Evolutionary conservation across 2,113 vertebrate species (phyloP).

Genomic region (Myrmecobius fasciatus): DNA sequence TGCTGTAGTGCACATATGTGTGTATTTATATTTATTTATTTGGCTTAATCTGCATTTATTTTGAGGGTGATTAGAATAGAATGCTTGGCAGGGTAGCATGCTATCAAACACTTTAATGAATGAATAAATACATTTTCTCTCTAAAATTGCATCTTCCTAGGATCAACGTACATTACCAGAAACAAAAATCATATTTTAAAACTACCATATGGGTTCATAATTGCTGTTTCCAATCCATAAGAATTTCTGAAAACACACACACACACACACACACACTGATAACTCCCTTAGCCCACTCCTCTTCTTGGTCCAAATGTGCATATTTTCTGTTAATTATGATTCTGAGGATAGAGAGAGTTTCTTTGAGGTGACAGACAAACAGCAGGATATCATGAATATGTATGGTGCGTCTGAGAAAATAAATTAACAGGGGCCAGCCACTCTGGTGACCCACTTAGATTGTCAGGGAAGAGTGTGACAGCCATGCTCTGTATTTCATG

Average conservation of each 20-base stretch:
- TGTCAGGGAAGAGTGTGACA: constrained; percentile 95
- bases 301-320: constrained; percentile 76
- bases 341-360: constrained; percentile 80
- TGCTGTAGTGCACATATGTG: accelerated
- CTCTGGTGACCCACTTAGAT: constrained; percentile 94
- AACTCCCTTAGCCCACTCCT: constrained; percentile 61
- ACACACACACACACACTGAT: constrained; percentile 7
- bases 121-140: neutral
- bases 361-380: constrained; percentile 96
- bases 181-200: constrained; percentile 32
- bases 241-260: constrained; percentile 44
- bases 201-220: constrained; percentile 48
- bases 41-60: neutral
- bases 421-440: constrained; percentile 96
- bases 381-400: constrained; percentile 98
- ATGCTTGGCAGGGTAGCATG: neutral
- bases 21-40: neutral
- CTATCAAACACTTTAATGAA: neutral
- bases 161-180: neutral
- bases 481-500: constrained; percentile 88
- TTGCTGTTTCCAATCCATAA: constrained; percentile 67
- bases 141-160: neutral
- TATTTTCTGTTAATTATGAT: constrained; percentile 86
- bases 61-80: neutral
- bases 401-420: constrained; percentile 94